phyloP scores from a whole-genome alignment of 1,140 invertebrate species.

The Solen grandis region DNA sequence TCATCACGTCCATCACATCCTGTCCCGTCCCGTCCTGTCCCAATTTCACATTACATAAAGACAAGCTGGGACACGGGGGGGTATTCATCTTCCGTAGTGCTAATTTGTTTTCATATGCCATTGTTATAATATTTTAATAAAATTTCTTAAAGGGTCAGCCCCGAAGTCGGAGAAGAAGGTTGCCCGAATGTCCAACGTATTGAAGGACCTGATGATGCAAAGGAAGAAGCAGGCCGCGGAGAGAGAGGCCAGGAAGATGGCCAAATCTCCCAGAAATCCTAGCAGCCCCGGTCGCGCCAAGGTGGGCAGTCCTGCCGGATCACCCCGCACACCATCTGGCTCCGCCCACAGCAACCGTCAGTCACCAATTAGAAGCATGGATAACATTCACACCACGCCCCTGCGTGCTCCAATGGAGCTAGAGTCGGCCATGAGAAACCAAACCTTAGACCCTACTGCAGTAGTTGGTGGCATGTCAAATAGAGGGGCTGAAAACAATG shows the following conservation, averaged over 20 bases:
- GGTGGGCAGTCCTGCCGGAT: constrained; percentile 47
- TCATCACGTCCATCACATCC: too few relatives aligned
- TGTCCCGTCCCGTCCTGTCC: too few relatives aligned
- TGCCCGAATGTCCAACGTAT: constrained; percentile 44
- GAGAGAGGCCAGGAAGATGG: constrained; percentile 39
- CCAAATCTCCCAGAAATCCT: constrained; percentile 35
- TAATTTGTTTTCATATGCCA: too few relatives aligned
- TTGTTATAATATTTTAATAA: too few relatives aligned
- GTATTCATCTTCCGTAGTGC: too few relatives aligned
- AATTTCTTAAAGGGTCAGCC: constrained; percentile 42
- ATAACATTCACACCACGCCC: constrained; percentile 20
- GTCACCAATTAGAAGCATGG: constrained; percentile 27
- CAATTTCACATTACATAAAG: too few relatives aligned
- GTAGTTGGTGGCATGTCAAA: too few relatives aligned
- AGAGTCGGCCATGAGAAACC: too few relatives aligned
- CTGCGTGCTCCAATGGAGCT: background rate
- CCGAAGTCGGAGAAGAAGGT: constrained; percentile 53
- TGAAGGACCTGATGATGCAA: constrained; percentile 51
- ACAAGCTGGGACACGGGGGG: too few relatives aligned
- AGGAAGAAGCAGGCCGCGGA: constrained; percentile 47
- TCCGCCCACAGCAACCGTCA: constrained; percentile 24
- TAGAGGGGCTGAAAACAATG: too few relatives aligned
- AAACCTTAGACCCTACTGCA: too few relatives aligned
- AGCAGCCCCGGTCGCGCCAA: constrained; percentile 33
- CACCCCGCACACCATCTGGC: constrained; percentile 22